Base-by-base conservation (phyloP, 1,140 invertebrate species). In the Drosophila santomea region DNA sequence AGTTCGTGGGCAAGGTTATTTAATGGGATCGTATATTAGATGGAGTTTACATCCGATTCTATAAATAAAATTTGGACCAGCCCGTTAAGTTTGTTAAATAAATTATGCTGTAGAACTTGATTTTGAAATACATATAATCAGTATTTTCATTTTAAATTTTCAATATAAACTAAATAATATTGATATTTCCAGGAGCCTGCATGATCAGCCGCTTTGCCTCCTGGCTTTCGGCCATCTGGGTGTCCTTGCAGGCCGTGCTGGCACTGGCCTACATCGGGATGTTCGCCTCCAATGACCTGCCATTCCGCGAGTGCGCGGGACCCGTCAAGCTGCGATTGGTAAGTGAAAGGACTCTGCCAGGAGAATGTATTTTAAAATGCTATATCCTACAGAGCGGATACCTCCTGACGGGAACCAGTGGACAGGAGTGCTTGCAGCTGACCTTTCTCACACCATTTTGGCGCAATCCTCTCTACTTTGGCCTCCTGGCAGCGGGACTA, bases 121-220 rank as follows among this genome's bases (percentile, higher is more conserved):
- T 25, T 25, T 25, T 0, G 7, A 32, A 32, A 3, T 32, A 32
- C 7, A 32, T 32, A 10, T 10, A 3, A 32, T 8, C 32, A 32
- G 32, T 10, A 2, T 10, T 10, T 32, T 32, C 28, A 25, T 25
- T 32, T 7, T 1, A 7, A 7, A 25, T 25, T 25, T 25, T 25
- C 25, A 25, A 25, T 25, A 25, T 25, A 4, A 25, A 4, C 4
- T 25, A 4, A 25, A 25, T 4, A 25, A 25, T 4, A 25, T 25
- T 0, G 0, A 25, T 32, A 32, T 58, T 45, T 7, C 23, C 23
- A 92, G 91, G 92, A 44, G 92, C 92, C 56, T 77, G 83, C 57
- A 91, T 92, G n/a, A 80, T 92, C 32, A 91, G 91, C 39, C 88
- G 92, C 58, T 89, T 92, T 58, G 91, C 90, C 8, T 92, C 92